phyloP scores from a whole-genome alignment of 2,797 vertebrate species.

The Cossypha polioptera region DNA sequence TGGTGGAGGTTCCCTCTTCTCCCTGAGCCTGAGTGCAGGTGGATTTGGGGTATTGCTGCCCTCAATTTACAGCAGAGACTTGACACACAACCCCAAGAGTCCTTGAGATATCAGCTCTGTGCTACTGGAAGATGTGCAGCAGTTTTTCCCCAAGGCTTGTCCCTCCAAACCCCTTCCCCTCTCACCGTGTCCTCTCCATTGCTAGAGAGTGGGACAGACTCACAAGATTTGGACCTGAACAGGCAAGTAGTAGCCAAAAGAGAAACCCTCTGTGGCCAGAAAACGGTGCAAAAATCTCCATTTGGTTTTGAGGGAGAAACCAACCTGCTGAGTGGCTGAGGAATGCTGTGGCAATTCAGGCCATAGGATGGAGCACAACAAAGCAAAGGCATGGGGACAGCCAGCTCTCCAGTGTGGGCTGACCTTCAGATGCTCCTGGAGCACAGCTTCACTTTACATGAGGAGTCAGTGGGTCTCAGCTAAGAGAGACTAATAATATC shows the following conservation, averaged over 20 bases:
- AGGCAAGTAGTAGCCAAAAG: background rate
- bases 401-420: background rate
- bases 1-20: background rate
- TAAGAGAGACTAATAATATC: background rate
- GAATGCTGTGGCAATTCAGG: background rate
- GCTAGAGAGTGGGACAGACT: background rate
- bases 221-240: background rate
- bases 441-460: background rate
- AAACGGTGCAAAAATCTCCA: background rate
- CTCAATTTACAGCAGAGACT: background rate
- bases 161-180: background rate
- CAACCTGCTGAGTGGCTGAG: background rate
- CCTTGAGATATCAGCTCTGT: background rate
- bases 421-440: background rate
- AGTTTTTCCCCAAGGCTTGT: accelerated
- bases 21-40: background rate
- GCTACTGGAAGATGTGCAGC: background rate
- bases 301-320: background rate
- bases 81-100: background rate
- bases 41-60: background rate
- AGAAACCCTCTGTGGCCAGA: background rate
- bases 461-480: background rate
- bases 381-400: background rate
- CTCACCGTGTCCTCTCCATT: background rate
- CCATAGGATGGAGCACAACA: background rate